A percentile compares a stretch with the other conserved stretches of the same genome.
phyloP scores from a whole-genome alignment of 2,113 vertebrate species.

The Urocitellus parryii region DNA sequence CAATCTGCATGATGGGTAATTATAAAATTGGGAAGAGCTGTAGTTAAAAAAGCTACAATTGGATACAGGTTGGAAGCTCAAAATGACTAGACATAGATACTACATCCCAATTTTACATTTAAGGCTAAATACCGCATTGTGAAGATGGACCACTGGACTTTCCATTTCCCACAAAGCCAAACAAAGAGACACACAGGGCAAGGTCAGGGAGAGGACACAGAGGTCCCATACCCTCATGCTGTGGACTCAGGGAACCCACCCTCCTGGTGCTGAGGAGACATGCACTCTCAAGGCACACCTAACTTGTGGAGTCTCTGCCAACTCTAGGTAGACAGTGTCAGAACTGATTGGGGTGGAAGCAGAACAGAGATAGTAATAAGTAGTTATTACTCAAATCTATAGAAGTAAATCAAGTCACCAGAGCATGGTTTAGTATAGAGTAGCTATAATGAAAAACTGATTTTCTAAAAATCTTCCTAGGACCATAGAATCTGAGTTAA shows the following conservation, averaged over 20 bases:
- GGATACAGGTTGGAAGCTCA: too few relatives aligned
- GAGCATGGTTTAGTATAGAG: neutral
- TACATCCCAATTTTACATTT: too few relatives aligned
- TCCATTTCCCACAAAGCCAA: neutral
- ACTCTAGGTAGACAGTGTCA: neutral
- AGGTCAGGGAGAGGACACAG: neutral
- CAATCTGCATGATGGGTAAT: too few relatives aligned
- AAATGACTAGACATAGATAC: too few relatives aligned
- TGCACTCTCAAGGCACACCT: neutral
- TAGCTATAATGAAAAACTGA: neutral
- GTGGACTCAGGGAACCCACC: neutral
- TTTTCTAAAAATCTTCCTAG: neutral
- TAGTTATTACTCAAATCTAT: neutral
- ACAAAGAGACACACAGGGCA: neutral
- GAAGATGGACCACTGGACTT: too few relatives aligned
- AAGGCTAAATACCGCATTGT: too few relatives aligned
- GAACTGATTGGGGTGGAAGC: neutral
- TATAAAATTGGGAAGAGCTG: too few relatives aligned
- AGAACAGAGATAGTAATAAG: neutral
- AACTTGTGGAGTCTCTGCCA: neutral
- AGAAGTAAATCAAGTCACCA: neutral
- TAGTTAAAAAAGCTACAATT: too few relatives aligned
- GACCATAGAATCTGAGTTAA: neutral
- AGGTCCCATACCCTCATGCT: neutral
- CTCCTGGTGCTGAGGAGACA: neutral